These are phyloP conservation scores for Andrena flavipes DNA, from an alignment of 2,888 invertebrate species.

Conservation along the genomic window DNA sequence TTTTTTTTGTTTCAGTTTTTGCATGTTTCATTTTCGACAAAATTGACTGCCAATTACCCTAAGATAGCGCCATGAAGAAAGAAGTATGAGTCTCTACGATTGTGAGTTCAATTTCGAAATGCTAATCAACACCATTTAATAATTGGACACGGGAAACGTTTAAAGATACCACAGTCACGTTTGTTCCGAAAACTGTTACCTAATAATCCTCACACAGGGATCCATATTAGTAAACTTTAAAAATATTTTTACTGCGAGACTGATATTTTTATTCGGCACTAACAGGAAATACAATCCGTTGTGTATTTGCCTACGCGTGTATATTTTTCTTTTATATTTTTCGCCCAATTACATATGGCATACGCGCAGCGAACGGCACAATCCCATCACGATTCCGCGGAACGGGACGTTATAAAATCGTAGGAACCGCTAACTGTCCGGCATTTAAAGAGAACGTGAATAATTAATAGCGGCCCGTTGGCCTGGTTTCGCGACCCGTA, in stretches of 20 bases:
- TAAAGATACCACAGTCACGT: neutral
- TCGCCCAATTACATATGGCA: constrained; percentile 36
- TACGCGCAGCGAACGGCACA: constrained; percentile 44
- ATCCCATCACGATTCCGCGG: constrained; percentile 64
- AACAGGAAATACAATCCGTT: neutral
- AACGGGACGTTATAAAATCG: constrained; percentile 67
- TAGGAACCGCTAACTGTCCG: constrained; percentile 56
- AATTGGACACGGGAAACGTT: neutral
- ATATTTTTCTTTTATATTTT: neutral
- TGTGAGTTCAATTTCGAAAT: neutral
- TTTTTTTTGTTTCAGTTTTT: too few relatives aligned
- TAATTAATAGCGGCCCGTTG: constrained; percentile 72
- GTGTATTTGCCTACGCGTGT: neutral
- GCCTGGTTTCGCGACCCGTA: constrained; percentile 56
- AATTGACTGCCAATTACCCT: too few relatives aligned
- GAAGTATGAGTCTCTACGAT: neutral
- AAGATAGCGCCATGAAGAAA: neutral
- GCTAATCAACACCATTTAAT: neutral
- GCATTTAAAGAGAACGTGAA: constrained; percentile 70
- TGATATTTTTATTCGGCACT: neutral
- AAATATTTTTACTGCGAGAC: neutral
- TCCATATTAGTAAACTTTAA: neutral
- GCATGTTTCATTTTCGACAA: too few relatives aligned
- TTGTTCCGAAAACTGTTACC: too few relatives aligned
- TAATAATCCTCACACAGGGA: too few relatives aligned